Evolutionary conservation across 2,797 vertebrate genomes (phyloP), one percentile per base, ranked within the genome.

Genomic region (Lutjanus argentimaculatus): DNA sequence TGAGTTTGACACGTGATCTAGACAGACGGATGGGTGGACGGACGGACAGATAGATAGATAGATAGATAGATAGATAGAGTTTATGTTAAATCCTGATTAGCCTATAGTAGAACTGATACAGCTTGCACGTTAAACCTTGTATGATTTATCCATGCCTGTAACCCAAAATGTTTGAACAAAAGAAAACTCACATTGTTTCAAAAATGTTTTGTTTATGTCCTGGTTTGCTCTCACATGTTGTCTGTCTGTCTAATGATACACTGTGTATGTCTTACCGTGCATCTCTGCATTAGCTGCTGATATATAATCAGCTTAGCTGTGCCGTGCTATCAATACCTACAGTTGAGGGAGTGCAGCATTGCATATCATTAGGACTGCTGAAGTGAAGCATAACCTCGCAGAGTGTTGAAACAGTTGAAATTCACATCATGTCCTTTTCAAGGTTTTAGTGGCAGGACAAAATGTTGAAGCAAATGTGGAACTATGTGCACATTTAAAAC

Each of bases 221-320:
- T 58, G 22, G 1, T 19, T 30, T 55, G 36, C 58, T 59, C 48
- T 78, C 21, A 30, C 25, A 30, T 30, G 25, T 30, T 64, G 25
- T 48, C 13, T 56, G 7, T 66, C 21, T n/a, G 48, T 57, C n/a
- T 70, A 57, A 58, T 67, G 42, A 67, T 73, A 45, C 21, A 22
- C 40, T 68, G 3, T 59, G 42, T 40, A 30, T 1, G 19, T 43
- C 67, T 19, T 40, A n/a, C 40, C n/a, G 43, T 30, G 2, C 25
- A 30, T 30, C 25, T 30, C 25, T 77, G 67, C 45, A 65, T 72
- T 66, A 75, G 43, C 63, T 72, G 71, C 42, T 66, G 43, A 74
- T 61, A 42, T 46, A 16, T 82, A 77, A 75, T 73, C 72, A 46
- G 75, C 78, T 84, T 82, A 86, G 16, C n/a, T 66, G 55, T 49